Conservation (phyloP, 2,888 invertebrate species). For the Eupeodes luniger region DNA sequence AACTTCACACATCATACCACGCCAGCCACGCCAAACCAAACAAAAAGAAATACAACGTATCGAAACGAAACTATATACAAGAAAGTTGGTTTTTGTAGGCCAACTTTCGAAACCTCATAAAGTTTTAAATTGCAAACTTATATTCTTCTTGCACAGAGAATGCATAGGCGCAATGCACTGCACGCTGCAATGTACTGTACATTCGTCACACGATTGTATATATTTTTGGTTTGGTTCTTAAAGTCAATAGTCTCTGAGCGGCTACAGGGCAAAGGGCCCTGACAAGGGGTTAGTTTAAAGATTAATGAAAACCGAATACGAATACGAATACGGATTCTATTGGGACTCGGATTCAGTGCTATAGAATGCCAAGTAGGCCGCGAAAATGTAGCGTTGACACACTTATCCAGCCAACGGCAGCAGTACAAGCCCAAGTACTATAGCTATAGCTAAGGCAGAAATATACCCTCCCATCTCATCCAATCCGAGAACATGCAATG, state of each 20-base stretch:
- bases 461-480: background rate
- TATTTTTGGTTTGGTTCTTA: conserved; percentile 42
- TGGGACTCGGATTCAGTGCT: conserved; percentile 45
- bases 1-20: background rate
- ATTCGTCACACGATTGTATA: conserved; percentile 34
- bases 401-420: conserved; percentile 40
- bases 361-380: conserved; percentile 55
- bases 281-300: conserved; percentile 50
- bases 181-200: background rate
- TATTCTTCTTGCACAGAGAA: background rate
- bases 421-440: background rate
- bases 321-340: conserved; percentile 33
- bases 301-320: conserved; percentile 48
- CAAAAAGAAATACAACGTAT: background rate
- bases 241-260: conserved; percentile 58
- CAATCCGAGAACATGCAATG: background rate
- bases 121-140: conserved; percentile 58
- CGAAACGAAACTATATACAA: conserved; percentile 25
- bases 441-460: background rate
- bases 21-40: background rate
- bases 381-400: conserved; percentile 51
- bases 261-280: conserved; percentile 45
- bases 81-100: conserved; percentile 44
- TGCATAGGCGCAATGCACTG: background rate
- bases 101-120: conserved; percentile 60